These are phyloP conservation scores for Colletes latitarsis DNA, from an alignment of 1,140 invertebrate species.

Conservation along the genomic window DNA sequence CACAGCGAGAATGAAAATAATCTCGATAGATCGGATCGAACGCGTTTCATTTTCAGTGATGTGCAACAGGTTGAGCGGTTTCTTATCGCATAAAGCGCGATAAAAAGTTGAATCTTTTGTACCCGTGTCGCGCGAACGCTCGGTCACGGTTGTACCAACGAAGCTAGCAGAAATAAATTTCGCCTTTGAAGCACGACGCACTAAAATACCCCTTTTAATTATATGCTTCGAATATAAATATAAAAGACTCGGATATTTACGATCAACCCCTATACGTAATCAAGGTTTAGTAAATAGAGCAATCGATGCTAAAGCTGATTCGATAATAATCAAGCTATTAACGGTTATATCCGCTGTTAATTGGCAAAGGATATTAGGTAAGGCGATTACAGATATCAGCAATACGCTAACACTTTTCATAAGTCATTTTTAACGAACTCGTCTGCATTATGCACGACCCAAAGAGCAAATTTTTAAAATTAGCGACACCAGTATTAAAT, in stretches of 20 bases:
- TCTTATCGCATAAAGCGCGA: slow-evolving; percentile 7
- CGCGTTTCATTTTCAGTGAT: neutral
- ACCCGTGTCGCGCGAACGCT: neutral
- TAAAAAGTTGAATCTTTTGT: neutral
- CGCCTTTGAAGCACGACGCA: slow-evolving; percentile 6
- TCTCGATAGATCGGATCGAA: neutral
- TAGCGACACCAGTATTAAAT: neutral
- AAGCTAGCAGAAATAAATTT: slow-evolving; percentile 11
- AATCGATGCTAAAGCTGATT: neutral
- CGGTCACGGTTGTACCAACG: neutral
- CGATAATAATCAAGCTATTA: neutral
- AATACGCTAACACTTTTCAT: too few species aligned
- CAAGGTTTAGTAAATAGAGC: neutral
- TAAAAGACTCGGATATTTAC: neutral
- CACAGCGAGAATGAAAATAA: neutral
- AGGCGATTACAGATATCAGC: too few species aligned
- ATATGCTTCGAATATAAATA: slow-evolving; percentile 7
- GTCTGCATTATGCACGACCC: neutral
- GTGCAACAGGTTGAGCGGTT: slow-evolving; percentile 30
- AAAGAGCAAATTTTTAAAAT: slow-evolving; percentile 30
- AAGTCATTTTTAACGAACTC: too few species aligned
- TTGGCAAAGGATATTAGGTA: neutral
- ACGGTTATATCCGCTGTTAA: neutral
- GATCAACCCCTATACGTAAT: neutral
- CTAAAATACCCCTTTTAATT: slow-evolving; percentile 31